Evolutionary conservation across 1,140 invertebrate species (phyloP).

Genomic region (Vanessa atalanta): DNA sequence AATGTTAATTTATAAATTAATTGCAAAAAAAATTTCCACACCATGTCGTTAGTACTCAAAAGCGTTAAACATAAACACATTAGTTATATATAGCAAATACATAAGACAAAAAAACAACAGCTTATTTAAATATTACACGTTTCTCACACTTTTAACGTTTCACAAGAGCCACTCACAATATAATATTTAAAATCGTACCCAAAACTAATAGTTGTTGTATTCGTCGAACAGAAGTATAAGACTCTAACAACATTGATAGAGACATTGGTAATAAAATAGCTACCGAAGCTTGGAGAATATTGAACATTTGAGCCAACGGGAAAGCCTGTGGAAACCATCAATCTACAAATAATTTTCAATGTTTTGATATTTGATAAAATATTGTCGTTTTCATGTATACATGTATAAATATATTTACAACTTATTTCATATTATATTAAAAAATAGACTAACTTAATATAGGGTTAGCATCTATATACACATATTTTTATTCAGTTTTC

Average conservation of each 20-base stretch:
- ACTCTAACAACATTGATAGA: conserved; percentile 80
- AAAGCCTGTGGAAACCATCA: conserved; percentile 71
- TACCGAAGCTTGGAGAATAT: conserved; percentile 70
- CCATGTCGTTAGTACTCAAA: background rate
- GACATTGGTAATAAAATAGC: conserved; percentile 87
- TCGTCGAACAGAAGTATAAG: conserved; percentile 60
- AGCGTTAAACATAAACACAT: background rate
- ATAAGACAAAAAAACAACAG: background rate
- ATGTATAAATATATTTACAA: background rate
- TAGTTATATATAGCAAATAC: conserved; percentile 2
- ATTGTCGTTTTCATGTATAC: too few relatives aligned
- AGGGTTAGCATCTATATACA: too few relatives aligned
- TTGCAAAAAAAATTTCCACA: background rate
- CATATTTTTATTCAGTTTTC: background rate
- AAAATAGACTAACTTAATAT: too few relatives aligned
- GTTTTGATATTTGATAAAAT: background rate
- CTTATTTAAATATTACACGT: background rate
- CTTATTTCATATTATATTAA: too few relatives aligned
- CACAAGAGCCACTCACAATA: conserved; percentile 47
- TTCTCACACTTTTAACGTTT: conserved; percentile 39
- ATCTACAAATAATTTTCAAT: conserved; percentile 3
- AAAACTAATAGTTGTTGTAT: conserved; percentile 62
- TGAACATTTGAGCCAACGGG: conserved; percentile 77
- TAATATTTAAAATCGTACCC: conserved; percentile 66
- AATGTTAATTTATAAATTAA: background rate